Conservation (phyloP, 1,140 invertebrate genomes). For the Penaeus japonicus region DNA sequence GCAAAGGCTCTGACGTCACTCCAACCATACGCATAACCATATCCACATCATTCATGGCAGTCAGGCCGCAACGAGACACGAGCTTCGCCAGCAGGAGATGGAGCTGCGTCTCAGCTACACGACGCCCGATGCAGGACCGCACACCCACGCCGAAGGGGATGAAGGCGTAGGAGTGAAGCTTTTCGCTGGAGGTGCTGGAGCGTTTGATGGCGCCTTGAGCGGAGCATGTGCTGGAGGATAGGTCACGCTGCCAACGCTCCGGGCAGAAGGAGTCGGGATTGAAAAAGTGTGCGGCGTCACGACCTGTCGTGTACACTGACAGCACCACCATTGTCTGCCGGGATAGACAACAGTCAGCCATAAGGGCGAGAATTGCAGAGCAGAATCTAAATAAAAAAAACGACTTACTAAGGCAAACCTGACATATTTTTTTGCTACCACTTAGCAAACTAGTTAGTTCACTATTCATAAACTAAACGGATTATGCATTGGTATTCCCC, state of each 20-base stretch:
- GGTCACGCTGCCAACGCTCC: constrained; percentile 74
- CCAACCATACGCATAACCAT: constrained; percentile 58
- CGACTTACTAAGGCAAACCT: too few species aligned
- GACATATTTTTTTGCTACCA: too few species aligned
- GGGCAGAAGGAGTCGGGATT: constrained; percentile 76
- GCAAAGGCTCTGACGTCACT: constrained; percentile 50
- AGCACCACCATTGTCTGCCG: constrained; percentile 78
- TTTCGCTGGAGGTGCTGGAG: constrained; percentile 61
- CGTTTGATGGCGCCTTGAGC: constrained; percentile 66
- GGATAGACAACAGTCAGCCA: constrained; percentile 17
- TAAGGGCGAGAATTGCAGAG: too few species aligned
- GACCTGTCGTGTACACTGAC: constrained; percentile 82
- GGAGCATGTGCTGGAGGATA: not conserved
- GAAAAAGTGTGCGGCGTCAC: constrained; percentile 75
- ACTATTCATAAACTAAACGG: too few species aligned
- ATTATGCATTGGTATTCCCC: too few species aligned
- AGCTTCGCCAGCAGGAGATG: constrained; percentile 69
- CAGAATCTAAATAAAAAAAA: too few species aligned
- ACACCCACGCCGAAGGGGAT: constrained; percentile 84
- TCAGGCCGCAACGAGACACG: not conserved
- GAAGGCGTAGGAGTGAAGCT: constrained; percentile 73
- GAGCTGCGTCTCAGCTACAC: constrained; percentile 79
- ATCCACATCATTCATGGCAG: constrained; percentile 40
- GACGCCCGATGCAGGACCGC: constrained; percentile 82
- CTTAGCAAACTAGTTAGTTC: too few species aligned